Evolutionary conservation across 2,113 vertebrate species (phyloP), one percentile per base, ranked within the genome.

Genomic region (Mionectes macconnelli): DNA sequence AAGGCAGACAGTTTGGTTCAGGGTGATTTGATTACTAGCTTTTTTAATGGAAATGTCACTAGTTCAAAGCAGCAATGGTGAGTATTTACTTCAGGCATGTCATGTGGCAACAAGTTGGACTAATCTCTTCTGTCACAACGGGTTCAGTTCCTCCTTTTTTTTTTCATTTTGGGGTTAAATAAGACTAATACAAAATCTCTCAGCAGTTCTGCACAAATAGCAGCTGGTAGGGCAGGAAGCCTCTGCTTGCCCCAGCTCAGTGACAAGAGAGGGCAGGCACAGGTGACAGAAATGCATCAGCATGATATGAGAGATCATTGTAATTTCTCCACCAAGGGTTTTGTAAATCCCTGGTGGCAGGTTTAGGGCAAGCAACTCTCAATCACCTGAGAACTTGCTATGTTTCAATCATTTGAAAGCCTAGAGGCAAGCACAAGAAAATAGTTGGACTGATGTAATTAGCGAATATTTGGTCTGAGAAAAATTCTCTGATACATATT

Each of bases 11-110:
- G 39, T 87, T 95, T 83, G 69, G 78, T 88, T 76, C 89, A 76
- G 93, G 50, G 89, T 96, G 85, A 94, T 95, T 97, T 16, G 59
- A 93, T 93, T 88, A 80, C 63, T 28, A 63, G 78, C 17, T 84
- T 94, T 92, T 94, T 77, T 33, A 86, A 94, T 88, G 85, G 75
- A 95, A 97, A 96, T 95, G 84, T 80, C 85, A 86, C 63, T 77
- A 80, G 96, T 95, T 96, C 93, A 96, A 94, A 96, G 90, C 66
- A 85, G 77, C 37, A 87, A 45, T 45, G 55, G 52, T 75, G 73
- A 56, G 73, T 64, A 81, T 92, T 94, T 89, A 92, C 59, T 94
- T 91, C 83, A 94, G 56, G 47, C 47, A 52, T 56, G 68, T 92
- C 94, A 84, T 64, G 20, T 93, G 87, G 68, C 79, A 90, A 93